These are phyloP conservation scores for Ectemnius continuus DNA, from an alignment of 2,888 invertebrate species.

Conservation along the genomic window DNA sequence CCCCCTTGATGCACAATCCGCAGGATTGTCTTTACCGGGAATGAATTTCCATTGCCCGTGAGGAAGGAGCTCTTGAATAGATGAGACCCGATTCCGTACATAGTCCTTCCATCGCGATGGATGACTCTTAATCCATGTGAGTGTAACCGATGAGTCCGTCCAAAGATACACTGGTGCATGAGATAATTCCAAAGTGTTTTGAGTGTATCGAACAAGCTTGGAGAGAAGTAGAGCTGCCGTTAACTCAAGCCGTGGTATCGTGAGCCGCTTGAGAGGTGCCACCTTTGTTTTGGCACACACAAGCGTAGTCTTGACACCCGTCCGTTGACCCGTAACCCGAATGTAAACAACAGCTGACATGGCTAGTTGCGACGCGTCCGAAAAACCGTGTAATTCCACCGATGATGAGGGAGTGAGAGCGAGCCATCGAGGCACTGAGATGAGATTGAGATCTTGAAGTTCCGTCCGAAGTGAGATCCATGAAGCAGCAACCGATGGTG, in stretches of 20 bases:
- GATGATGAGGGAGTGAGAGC: background rate
- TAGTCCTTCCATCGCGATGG: no score
- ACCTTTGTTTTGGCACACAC: conserved; percentile 37
- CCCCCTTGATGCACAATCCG: background rate
- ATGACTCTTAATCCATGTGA: no score
- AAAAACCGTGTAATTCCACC: conserved; percentile 46
- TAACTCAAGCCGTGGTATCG: conserved; percentile 14
- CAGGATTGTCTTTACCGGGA: conserved; percentile 34
- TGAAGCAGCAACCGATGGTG: background rate
- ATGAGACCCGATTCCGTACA: no score
- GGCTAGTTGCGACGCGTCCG: conserved; percentile 47
- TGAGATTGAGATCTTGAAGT: conserved; percentile 6
- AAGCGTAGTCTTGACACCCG: background rate
- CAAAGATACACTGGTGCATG: no score
- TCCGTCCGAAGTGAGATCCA: conserved; percentile 32
- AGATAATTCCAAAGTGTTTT: no score
- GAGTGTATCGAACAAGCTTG: no score
- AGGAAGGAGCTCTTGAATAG: no score
- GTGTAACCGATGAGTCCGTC: no score
- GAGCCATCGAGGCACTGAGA: conserved; percentile 44
- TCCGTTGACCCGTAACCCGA: background rate
- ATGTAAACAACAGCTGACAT: conserved; percentile 41
- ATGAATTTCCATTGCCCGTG: no score
- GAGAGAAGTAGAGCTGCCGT: no score
- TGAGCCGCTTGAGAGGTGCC: conserved; percentile 32